Percentiles rank a stretch among this genome's conserved stretches.
Evolutionary conservation across 2,113 vertebrate species (phyloP).

Genomic region (Amazona vittata): DNA sequence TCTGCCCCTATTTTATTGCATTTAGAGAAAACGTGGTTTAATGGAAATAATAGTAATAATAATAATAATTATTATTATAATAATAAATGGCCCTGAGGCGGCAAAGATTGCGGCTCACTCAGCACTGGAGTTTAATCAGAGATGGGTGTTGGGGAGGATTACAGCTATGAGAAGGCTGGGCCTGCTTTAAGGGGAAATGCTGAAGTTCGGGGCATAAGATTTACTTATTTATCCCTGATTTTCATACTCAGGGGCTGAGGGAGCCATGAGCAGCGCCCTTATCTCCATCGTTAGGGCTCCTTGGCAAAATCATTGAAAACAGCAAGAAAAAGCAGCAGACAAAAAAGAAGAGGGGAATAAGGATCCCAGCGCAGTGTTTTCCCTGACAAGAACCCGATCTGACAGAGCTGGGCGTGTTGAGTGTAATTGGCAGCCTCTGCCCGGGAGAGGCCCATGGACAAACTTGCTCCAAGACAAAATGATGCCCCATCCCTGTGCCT

Average conservation of each 20-base stretch:
- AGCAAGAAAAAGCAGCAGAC: not conserved
- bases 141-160: constrained; percentile 26
- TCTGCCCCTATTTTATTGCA: constrained; percentile 13
- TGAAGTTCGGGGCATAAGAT: not conserved
- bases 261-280: not conserved
- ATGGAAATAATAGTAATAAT: not conserved
- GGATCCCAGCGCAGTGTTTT: not conserved
- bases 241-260: not conserved
- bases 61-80: not conserved
- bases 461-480: not conserved
- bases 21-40: constrained; percentile 45
- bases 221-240: not conserved
- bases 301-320: not conserved
- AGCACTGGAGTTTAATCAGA: constrained; percentile 9
- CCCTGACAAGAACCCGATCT: constrained; percentile 49
- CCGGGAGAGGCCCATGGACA: not conserved
- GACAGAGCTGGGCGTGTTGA: constrained; percentile 39
- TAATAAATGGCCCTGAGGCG: constrained; percentile 3
- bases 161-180: not conserved
- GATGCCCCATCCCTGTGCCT: not conserved
- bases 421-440: constrained; percentile 57
- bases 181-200: not conserved
- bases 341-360: not conserved
- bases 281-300: not conserved
- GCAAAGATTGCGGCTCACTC: constrained; percentile 21